Base-by-base conservation (phyloP, 2,888 invertebrate species). In the Pandemis heparana region DNA sequence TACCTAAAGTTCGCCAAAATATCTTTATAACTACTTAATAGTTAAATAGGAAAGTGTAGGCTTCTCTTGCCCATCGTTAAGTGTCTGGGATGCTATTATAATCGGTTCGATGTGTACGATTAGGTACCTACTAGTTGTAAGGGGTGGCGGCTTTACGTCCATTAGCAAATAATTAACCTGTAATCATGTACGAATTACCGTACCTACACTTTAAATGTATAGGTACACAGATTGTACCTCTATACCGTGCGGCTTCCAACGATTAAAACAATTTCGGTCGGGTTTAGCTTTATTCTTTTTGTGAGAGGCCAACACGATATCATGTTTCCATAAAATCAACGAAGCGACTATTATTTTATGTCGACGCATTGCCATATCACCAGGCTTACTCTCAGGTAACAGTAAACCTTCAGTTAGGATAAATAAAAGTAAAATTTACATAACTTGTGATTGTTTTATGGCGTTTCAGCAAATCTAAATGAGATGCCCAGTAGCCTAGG, bases 271-370 rank as follows among this genome's bases (percentile, higher is more conserved):
- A 91, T 94, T 94, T 93, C 89, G 92, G 91, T 88, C 88, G 86
- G 85, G 89, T 87, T 89, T 88, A 81, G 84, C 83, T 92, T 89
- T 88, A 85, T 87, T 91, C 89, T 92, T 94, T 94, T 93, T 93
- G 88, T 91, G 86, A 90, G 91, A 91, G 90, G 90, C 91, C 87
- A 92, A 91, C 92, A 89, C 89, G 87, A 87, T 94, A 93, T 94
- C 93, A 86, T 87, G 92, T 94, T 94, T 92, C 94, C 92, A 92
- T 91, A 94, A 94, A 94, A 91, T 89, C 94, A 94, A 84, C 94
- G 89, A 89, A 93, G 92, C 94, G 94, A 89, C 92, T 92, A 94
- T 92, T 91, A 92, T 89, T 90, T 82, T 85, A 76, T 77, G 77
- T 78, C 79, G 80, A 77, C 80, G 80, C 82, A 87, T 91, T 89